These are phyloP conservation scores for Xestia sexstrigata DNA, from an alignment of 2,888 invertebrate species.

Conservation along the genomic window DNA sequence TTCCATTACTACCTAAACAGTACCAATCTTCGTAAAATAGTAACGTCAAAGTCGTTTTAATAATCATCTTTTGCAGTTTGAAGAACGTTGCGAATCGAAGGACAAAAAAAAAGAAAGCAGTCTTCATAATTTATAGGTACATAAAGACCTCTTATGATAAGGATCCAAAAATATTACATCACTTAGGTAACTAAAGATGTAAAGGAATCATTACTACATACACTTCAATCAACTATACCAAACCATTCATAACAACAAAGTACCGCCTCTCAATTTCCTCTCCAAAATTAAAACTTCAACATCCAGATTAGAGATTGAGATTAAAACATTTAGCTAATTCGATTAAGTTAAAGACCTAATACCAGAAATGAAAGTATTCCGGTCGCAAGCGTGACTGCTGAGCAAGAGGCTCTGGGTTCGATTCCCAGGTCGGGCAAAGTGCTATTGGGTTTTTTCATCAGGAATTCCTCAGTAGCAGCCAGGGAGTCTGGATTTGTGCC, in stretches of 20 bases:
- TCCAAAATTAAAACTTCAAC: slow-evolving; percentile 23
- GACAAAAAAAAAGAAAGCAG: not conserved
- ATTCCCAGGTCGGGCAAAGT: too few relatives aligned
- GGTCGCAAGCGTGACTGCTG: too few relatives aligned
- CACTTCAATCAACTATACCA: slow-evolving; percentile 25
- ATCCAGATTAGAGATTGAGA: slow-evolving; percentile 29
- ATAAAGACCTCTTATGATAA: not conserved
- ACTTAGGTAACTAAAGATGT: slow-evolving; percentile 2
- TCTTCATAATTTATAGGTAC: not conserved
- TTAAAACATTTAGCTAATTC: slow-evolving; percentile 48
- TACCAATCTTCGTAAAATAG: not conserved
- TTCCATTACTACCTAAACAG: not conserved
- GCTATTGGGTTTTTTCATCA: too few relatives aligned
- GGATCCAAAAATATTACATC: not conserved
- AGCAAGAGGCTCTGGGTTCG: too few relatives aligned
- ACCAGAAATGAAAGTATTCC: slow-evolving; percentile 38
- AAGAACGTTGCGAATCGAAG: not conserved
- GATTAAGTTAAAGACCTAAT: slow-evolving; percentile 29
- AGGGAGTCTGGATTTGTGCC: too few relatives aligned
- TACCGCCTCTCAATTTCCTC: slow-evolving; percentile 55
- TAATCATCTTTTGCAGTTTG: not conserved
- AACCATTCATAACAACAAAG: slow-evolving; percentile 31
- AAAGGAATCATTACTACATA: slow-evolving; percentile 19
- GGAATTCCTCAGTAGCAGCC: too few relatives aligned
- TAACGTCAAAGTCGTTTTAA: not conserved